These are phyloP conservation scores for Chinchilla lanigera DNA, from an alignment of 2,113 vertebrate species.

Conservation along the genomic window DNA sequence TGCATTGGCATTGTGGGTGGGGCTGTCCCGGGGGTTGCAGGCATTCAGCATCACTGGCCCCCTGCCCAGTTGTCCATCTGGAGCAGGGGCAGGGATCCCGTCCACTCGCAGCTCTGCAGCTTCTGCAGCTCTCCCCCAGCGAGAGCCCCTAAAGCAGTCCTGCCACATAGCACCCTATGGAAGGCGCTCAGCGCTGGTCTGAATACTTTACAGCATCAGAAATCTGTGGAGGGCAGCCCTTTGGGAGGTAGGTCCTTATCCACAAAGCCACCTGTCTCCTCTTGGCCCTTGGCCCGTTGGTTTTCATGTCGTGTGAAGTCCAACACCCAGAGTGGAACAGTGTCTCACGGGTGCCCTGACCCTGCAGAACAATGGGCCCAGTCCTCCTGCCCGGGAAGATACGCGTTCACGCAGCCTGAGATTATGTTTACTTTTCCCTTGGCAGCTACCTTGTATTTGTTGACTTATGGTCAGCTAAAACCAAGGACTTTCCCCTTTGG, in stretches of 20 bases:
- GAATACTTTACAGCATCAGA: background rate
- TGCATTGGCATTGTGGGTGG: too few relatives aligned
- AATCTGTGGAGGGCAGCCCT: too few relatives aligned
- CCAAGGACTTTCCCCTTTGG: background rate
- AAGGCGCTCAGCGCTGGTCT: background rate
- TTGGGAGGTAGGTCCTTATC: background rate
- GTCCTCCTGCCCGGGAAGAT: background rate
- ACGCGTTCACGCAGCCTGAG: background rate
- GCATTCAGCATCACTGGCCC: background rate
- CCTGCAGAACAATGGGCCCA: background rate
- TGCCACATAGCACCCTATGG: too few relatives aligned
- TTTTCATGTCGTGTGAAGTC: background rate
- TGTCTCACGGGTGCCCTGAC: background rate
- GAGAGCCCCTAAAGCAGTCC: background rate
- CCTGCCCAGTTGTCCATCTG: background rate
- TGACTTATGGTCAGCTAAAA: background rate
- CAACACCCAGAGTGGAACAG: background rate
- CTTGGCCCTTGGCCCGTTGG: background rate
- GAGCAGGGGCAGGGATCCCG: background rate
- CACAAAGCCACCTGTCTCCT: background rate
- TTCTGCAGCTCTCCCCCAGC: fast-evolving
- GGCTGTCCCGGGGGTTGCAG: background rate
- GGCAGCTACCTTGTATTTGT: background rate
- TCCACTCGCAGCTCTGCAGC: fast-evolving
- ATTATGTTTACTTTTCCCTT: background rate